phyloP scores from a whole-genome alignment of 1,140 invertebrate species.

The Platorchestia sp. region DNA sequence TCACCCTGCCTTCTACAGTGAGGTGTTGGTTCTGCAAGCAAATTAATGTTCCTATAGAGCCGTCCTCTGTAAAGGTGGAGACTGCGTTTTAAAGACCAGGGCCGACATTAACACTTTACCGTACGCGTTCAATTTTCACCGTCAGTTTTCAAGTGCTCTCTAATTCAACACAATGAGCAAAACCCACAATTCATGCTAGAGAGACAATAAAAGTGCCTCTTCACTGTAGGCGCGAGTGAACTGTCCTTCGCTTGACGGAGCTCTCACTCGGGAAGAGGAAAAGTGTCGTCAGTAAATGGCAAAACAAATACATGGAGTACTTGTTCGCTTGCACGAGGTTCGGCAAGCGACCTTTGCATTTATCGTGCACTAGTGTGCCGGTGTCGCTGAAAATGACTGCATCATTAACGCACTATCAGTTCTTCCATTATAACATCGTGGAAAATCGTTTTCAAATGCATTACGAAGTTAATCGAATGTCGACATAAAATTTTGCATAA shows the following conservation, averaged over 20 bases:
- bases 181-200: neutral
- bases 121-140: neutral
- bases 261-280: neutral
- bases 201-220: neutral
- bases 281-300: neutral
- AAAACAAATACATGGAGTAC: neutral
- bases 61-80: too few species aligned
- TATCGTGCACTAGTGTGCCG: too few species aligned
- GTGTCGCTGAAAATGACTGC: too few species aligned
- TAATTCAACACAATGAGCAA: neutral
- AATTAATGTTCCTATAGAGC: neutral
- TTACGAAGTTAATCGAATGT: too few species aligned
- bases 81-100: neutral
- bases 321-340: neutral
- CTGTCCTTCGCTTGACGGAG: neutral
- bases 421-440: too few species aligned
- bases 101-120: neutral
- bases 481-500: too few species aligned
- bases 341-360: neutral
- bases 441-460: too few species aligned
- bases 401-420: too few species aligned
- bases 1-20: neutral
- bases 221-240: neutral
- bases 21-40: neutral
- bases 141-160: neutral